Evolutionary conservation across 2,888 invertebrate genomes (phyloP), one percentile per base, ranked within the genome.

Genomic region (Cerastis leucographa): DNA sequence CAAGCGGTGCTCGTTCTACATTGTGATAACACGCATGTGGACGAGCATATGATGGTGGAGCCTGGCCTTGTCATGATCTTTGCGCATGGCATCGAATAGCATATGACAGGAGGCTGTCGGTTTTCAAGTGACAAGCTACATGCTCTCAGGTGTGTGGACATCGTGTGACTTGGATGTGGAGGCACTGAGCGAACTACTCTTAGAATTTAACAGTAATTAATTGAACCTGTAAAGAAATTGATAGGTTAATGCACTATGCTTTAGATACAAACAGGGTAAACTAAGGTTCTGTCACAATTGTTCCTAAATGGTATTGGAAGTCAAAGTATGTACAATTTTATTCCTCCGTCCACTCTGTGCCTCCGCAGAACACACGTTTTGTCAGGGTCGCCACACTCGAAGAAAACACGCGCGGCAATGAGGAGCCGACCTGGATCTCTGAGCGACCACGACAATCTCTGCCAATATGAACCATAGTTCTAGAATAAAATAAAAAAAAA

Each of bases 21-120:
- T 81, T 99, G 99, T 94, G 99, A 99, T 95, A 99, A 99, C 94
- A 97, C 98, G 6, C 99, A 99, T 93, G 99, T 99, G 97, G 98
- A 98, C 76, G 99, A 99, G 85, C 99, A 99, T 90, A 99, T 99
- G 97, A 99, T 99, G 97, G 97, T 99, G 61, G 99, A 99, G 89
- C 99, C 99, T 0, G 99, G 99, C 2, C 97, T 99, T 85, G 99
- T 99, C 71, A 99, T 99, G 99, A 99, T 99, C 92, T 99, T 99
- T 96, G 99, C 99, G 80, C 99, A 99, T 95, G 99, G 99, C 83
- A 99, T 99, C 89, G 98, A 98, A 94, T 98, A 96, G 87, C 88
- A 68, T 62, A 65, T 22, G 78, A 65, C 49, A 29, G 44, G 64
- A 61, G 19, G n/a, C 71, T 67, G 22, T 65, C 29, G 61, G 73